These are phyloP conservation scores for Chaetodon trifascialis DNA, from an alignment of 2,113 vertebrate genomes.

Conservation along the genomic window DNA sequence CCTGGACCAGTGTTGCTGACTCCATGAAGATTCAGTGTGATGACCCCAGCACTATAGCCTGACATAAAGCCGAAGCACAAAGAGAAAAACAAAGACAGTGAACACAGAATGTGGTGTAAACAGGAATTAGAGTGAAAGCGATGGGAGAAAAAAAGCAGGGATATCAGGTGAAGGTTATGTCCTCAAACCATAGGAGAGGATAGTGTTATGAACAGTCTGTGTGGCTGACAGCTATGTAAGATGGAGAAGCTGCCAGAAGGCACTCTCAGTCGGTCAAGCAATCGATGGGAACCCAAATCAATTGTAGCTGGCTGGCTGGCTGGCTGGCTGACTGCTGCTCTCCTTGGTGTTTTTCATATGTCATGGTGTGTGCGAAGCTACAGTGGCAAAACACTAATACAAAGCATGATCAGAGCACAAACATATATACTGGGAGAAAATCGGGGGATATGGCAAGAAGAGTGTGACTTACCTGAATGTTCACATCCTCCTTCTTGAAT, in stretches of 20 bases:
- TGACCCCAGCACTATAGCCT: conserved; percentile 63
- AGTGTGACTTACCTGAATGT: conserved; percentile 90
- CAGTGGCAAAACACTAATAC: neutral
- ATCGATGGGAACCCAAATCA: conserved; percentile 42
- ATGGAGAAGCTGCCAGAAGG: conserved; percentile 49
- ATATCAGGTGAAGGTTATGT: conserved; percentile 18
- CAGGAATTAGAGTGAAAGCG: neutral
- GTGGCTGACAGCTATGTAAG: conserved; percentile 27
- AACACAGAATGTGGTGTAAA: neutral
- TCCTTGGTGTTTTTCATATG: conserved; percentile 10
- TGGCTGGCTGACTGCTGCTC: conserved; percentile 32
- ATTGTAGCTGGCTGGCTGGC: conserved; percentile 24
- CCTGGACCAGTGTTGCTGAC: conserved; percentile 67
- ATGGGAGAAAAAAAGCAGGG: neutral
- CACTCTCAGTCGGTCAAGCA: conserved; percentile 38
- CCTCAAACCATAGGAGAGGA: neutral
- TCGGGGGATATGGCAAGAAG: too few species aligned
- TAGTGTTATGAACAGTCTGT: conserved; percentile 5
- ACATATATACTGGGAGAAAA: neutral
- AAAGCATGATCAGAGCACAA: neutral
- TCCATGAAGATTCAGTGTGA: conserved; percentile 59
- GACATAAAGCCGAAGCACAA: neutral
- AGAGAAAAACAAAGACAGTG: conserved; percentile 11
- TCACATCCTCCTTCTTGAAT: conserved; percentile 99
- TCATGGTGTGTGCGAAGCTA: neutral